Conservation (phyloP, 1,140 invertebrate species). For the Scylla paramamosain region DNA sequence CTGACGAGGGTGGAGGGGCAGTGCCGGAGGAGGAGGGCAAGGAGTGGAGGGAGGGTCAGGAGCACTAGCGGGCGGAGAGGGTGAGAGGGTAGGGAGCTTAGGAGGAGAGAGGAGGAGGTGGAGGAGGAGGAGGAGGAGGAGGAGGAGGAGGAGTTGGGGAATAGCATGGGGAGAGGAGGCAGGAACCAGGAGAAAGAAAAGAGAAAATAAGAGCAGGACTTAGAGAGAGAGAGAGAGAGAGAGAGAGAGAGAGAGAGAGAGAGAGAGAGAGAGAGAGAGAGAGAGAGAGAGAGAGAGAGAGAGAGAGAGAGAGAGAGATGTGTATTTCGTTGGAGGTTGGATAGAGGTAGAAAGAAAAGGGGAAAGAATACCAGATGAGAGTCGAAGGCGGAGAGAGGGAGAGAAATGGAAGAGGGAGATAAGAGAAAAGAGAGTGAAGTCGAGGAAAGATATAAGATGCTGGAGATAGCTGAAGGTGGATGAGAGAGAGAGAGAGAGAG, state of each 20-base stretch:
- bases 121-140: neutral
- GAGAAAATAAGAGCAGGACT: neutral
- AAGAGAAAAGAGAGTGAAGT: neutral
- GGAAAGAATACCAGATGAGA: constrained; percentile 9
- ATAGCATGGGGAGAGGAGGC: neutral
- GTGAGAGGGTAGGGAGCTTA: neutral
- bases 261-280: constrained; percentile 24
- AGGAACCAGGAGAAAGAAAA: neutral
- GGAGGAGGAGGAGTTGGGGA: neutral
- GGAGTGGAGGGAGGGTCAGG: neutral
- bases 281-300: neutral
- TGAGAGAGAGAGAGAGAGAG: neutral
- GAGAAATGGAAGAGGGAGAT: neutral
- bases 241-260: constrained; percentile 14
- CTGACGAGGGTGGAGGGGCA: constrained; percentile 30
- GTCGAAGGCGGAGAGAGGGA: neutral
- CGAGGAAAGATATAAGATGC: neutral
- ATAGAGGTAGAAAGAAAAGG: neutral
- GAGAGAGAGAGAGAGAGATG: constrained; percentile 24
- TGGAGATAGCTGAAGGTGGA: neutral
- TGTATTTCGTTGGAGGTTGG: neutral
- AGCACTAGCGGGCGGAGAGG: neutral
- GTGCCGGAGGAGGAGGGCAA: neutral
- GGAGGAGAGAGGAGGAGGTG: neutral
- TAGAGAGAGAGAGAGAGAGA: neutral